Conservation (phyloP, 2,888 invertebrate genomes). For the Erebia epiphron region DNA sequence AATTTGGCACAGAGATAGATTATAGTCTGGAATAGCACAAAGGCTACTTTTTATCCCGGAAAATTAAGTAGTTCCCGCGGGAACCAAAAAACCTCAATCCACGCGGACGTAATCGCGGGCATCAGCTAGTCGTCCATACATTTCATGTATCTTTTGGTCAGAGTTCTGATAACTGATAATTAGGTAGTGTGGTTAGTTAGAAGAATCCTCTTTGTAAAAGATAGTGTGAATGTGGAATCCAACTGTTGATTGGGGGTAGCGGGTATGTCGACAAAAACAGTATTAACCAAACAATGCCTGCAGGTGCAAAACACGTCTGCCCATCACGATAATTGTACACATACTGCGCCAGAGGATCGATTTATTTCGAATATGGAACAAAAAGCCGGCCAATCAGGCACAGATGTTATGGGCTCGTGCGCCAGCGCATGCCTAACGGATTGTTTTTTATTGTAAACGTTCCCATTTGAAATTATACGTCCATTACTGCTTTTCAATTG, state of each 20-base stretch:
- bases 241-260: constrained; percentile 16
- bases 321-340: constrained; percentile 52
- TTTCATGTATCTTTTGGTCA: too few species aligned
- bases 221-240: neutral
- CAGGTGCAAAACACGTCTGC: constrained; percentile 61
- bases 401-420: constrained; percentile 68
- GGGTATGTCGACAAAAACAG: constrained; percentile 35
- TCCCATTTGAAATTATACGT: constrained; percentile 50
- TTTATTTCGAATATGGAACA: constrained; percentile 64
- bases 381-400: constrained; percentile 62
- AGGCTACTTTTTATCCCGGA: too few species aligned
- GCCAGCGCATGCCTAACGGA: constrained; percentile 54
- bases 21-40: too few species aligned
- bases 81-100: too few species aligned
- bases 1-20: too few species aligned
- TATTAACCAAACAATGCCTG: constrained; percentile 43
- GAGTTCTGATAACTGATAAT: too few species aligned
- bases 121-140: too few species aligned
- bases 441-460: constrained; percentile 46
- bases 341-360: constrained; percentile 50
- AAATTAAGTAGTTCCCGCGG: too few species aligned
- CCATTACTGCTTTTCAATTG: constrained; percentile 49
- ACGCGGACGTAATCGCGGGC: too few species aligned
- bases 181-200: too few species aligned
- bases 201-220: too few species aligned